Base-by-base conservation (phyloP, 2,888 invertebrate genomes). In the Rhingia campestris region DNA sequence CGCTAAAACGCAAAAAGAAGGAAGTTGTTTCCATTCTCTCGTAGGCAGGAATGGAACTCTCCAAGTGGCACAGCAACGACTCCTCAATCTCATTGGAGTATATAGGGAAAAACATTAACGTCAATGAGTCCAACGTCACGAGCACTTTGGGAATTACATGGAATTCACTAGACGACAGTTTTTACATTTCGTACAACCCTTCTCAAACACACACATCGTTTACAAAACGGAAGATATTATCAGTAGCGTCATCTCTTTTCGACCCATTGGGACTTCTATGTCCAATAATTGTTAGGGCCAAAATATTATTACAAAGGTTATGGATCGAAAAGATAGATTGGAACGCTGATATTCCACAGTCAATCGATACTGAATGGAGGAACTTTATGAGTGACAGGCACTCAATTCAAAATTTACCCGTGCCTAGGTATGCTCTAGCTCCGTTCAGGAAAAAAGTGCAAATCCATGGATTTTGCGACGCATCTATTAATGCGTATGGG, bases 111-210 rank as follows among this genome's bases (percentile, higher is more conserved):
- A 7, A 45, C 6, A 10, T 81, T 4, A 22, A 79, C 6, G 64
- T 84, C 4, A 64, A 63, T 10, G 49, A 77, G 6, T 32, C 56
- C 2, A 45, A 76, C 58, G 37, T 67, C 10, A 82, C 74, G 6
- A 81, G 69, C 63, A 64, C 76, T 0, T 37, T 86, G 2, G 73
- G 81, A 30, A 56, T 73, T 5, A 59, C 32, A 41, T 85, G 76
- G 69, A 56, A 54, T 64, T 72, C 77, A 6, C 53, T 67, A 3
- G 45, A 72, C 3, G 74, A 75, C 54, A 14, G 33, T 14, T 73
- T 85, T n/a, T 58, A 30, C 4, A 81, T 80, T 63, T 49, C 58
- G 14, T 58, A 49, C n/a, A n/a, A n/a, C n/a, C n/a, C n/a, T n/a
- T n/a, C n/a, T n/a, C n/a, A n/a, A n/a, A n/a, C n/a, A n/a, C n/a